A percentile compares a stretch with the other conserved stretches of the same genome.
These are phyloP conservation scores for Cydia strobilella DNA, from an alignment of 1,140 invertebrate genomes.

Conservation along the genomic window DNA sequence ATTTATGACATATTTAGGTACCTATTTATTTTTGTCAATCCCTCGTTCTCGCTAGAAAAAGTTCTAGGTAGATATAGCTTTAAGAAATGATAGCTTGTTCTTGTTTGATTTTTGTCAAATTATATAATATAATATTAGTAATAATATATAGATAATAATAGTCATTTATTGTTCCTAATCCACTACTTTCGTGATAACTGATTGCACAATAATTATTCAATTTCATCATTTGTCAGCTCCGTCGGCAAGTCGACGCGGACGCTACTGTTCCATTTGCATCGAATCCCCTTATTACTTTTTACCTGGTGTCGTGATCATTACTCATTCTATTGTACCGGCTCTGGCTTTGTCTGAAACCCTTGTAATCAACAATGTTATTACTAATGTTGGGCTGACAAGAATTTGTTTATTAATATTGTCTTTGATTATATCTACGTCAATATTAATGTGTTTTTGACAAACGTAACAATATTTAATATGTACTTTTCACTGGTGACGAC, in stretches of 20 bases:
- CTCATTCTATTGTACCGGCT: slow-evolving; percentile 65
- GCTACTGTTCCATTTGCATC: slow-evolving; percentile 72
- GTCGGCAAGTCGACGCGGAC: slow-evolving; percentile 69
- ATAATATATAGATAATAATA: neutral
- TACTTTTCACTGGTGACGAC: neutral
- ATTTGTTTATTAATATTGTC: slow-evolving; percentile 36
- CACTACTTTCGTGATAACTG: slow-evolving; percentile 49
- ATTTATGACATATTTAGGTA: no score
- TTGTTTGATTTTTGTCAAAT: no score
- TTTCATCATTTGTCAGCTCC: slow-evolving; percentile 73
- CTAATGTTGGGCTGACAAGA: slow-evolving; percentile 34
- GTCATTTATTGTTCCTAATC: slow-evolving; percentile 42
- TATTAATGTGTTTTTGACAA: neutral
- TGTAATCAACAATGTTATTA: slow-evolving; percentile 47
- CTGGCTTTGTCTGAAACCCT: slow-evolving; percentile 50
- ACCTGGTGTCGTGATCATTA: slow-evolving; percentile 69
- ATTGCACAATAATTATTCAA: slow-evolving; percentile 72
- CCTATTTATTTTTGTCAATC: no score
- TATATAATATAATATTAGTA: no score
- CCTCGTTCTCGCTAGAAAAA: no score
- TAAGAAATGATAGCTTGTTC: no score
- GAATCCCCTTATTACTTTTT: slow-evolving; percentile 71
- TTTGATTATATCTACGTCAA: neutral
- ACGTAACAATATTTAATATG: neutral
- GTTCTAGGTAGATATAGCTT: no score